phyloP scores from a whole-genome alignment of 2,797 vertebrate species.

The Anabas testudineus region DNA sequence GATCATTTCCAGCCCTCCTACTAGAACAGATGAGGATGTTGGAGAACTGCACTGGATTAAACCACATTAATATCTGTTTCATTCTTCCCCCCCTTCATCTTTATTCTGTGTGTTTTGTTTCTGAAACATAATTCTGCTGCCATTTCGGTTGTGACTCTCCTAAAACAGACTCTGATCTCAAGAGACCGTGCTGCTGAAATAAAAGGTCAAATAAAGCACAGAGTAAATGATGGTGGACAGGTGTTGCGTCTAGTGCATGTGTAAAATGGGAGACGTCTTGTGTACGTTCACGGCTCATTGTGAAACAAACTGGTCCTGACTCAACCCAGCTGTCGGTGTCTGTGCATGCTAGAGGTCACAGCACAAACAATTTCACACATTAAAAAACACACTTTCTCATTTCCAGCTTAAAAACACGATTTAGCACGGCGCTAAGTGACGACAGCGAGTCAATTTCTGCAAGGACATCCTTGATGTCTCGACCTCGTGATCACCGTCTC shows the following conservation, averaged over 20 bases:
- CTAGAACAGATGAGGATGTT: too few species aligned
- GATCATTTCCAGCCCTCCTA: too few species aligned
- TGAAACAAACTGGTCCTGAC: constrained; percentile 52
- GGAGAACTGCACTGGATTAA: too few species aligned
- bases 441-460: not conserved
- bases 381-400: constrained; percentile 25
- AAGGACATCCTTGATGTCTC: constrained; percentile 2
- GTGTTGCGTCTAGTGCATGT: constrained; percentile 31
- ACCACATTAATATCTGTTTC: too few species aligned
- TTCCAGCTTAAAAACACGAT: constrained; percentile 42
- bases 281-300: not conserved
- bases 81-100: not conserved
- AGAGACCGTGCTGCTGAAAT: constrained; percentile 23
- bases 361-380: constrained; percentile 34
- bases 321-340: constrained; percentile 17
- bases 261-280: constrained; percentile 23
- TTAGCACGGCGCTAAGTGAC: constrained; percentile 28
- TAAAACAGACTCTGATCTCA: constrained; percentile 33
- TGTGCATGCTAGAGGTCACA: constrained; percentile 29
- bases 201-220: constrained; percentile 52
- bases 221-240: constrained; percentile 50
- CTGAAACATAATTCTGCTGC: constrained; percentile 20
- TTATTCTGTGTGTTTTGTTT: constrained; percentile 1
- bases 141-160: constrained; percentile 7
- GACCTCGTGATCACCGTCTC: not conserved